Evolutionary conservation across 2,888 invertebrate species (phyloP), one percentile per base, ranked within the genome.

Genomic region (Xestobium rufovillosum): DNA sequence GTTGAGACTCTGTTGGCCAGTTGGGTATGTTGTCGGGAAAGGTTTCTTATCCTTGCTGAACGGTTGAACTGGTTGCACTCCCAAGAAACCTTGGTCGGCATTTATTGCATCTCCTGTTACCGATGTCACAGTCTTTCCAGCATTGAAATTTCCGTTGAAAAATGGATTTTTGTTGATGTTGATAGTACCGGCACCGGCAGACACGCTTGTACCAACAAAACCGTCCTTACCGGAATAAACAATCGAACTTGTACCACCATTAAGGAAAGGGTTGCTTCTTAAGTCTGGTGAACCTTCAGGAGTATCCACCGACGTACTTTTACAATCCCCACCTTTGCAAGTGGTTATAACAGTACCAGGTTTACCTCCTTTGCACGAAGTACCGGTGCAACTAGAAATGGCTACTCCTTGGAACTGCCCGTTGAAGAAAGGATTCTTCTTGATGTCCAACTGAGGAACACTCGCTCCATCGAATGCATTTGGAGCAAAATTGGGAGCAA

Each of bases 361-460:
- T 45, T 45, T 1, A 46, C 51, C 26, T 42, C 57, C 31, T 51
- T 53, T n/a, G n/a, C 49, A 54, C 4, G 42, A 44, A 17, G 32
- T 31, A 9, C 52, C 48, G 14, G 26, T 28, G 14, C 45, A 49
- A 38, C 53, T 59, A 1, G 62, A 51, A 3, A 53, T 64, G 11
- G 61, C 58, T 2, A 65, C 60, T 35, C 39, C 29, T 19, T 45
- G 44, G 31, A 51, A 45, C 31, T 55, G 48, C 4, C 57, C 58
- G 31, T 58, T 60, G 13, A 62, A 45, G 45, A 61, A 63, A 0
- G 63, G 61, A 39, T 65, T 63, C 16, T 51, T 53, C 8, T 54
- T 51, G 4, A 59, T 43, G 42, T 59, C 56, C 11, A 56, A 31
- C 10, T 23, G 31, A 17, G 37, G 23, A 19, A 34, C 39, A 14